Base-by-base conservation (phyloP, 2,113 vertebrate genomes). In the Sigmodon hispidus region DNA sequence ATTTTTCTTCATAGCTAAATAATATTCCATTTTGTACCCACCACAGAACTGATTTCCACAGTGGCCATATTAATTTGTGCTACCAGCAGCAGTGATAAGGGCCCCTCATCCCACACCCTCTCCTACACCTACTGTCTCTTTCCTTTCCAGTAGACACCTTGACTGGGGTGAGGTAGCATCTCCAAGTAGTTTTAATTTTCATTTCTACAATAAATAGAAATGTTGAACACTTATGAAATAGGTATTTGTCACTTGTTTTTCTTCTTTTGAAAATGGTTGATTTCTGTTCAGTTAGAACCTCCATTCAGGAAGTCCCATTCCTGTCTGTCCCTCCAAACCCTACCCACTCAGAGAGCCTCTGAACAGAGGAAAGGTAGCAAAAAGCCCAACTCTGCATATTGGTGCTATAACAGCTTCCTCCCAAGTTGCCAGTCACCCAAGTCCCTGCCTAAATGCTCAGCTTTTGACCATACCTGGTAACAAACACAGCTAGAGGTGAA, bases 81-180 rank as follows among this genome's bases (percentile, higher is more conserved):
- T 11, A 5, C 26, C 4, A 84, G 15, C 40, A 63, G 40, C n/a
- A 10, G 40, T 34, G 57, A 11, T 40, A 45, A 9, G 57, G 76
- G 2, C 1, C 61, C 40, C 26, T 84, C 81, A 63, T 63, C 80
- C n/a, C 79, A 83, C 79, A 83, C 9, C 36, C 13, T 59, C 80
- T 43, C n/a, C 24, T 9, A 59, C 1, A 59, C 3, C n/a, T 43
- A 0, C 1, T 5, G 13, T 31, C 26, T 61, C n/a, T 26, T 15
- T 83, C 40, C 13, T 61, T 40, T 9, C 24, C 8, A 11, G 7
- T 61, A 59, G 7, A 59, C 80, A 83, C 29, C n/a, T 24, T 31
- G 24, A 61, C 50, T 43, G 57, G 13, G 40, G n/a, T 43, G 3
- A 17, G n/a, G 24, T 83, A 24, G n/a, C 4, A 83, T 45, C 29